phyloP scores from a whole-genome alignment of 2,888 invertebrate genomes.

The Lycaena phlaeas region DNA sequence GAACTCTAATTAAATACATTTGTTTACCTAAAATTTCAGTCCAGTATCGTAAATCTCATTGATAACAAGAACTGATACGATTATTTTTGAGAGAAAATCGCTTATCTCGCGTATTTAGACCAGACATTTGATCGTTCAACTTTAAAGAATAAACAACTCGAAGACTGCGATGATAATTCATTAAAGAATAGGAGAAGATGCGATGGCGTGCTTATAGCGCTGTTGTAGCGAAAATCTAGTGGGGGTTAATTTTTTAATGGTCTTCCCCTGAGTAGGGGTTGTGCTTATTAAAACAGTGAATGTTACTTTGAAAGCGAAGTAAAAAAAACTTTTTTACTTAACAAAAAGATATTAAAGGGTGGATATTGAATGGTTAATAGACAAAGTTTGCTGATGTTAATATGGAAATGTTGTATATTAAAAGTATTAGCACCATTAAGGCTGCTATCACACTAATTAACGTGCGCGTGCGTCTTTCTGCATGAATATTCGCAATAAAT shows the following conservation, averaged over 20 bases:
- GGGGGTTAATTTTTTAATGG: constrained; percentile 2
- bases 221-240: constrained; percentile 28
- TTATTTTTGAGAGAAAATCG: constrained; percentile 16
- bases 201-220: constrained; percentile 28
- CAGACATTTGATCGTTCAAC: constrained; percentile 20
- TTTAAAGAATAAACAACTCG: constrained; percentile 42
- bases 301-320: background rate
- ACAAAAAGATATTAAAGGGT: too few relatives aligned
- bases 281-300: background rate
- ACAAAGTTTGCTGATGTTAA: too few relatives aligned
- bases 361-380: too few relatives aligned
- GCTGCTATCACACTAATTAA: too few relatives aligned
- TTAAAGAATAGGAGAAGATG: constrained; percentile 47
- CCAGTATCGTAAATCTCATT: too few relatives aligned
- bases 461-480: too few relatives aligned
- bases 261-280: background rate
- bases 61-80: too few relatives aligned
- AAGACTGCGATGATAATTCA: constrained; percentile 56
- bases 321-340: background rate
- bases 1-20: too few relatives aligned
- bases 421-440: too few relatives aligned
- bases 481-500: too few relatives aligned
- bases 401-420: too few relatives aligned
- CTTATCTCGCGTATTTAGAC: background rate
- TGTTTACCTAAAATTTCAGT: too few relatives aligned